These are phyloP conservation scores for Phaethornis superciliosus DNA, from an alignment of 2,113 vertebrate species.

Conservation along the genomic window DNA sequence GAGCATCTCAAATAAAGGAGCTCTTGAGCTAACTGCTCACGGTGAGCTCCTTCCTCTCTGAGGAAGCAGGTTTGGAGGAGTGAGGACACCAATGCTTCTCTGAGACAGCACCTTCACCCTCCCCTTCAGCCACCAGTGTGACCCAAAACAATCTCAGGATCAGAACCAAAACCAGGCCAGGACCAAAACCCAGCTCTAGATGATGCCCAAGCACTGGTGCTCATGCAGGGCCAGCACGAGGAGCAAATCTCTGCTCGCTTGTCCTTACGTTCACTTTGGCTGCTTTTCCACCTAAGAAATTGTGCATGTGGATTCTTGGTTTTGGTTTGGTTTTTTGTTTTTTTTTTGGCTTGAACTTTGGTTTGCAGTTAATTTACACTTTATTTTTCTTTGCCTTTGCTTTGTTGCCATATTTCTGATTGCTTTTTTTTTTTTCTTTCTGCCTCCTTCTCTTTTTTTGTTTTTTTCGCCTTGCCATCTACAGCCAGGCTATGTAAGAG, in stretches of 20 bases:
- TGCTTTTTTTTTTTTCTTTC: conserved; percentile 77
- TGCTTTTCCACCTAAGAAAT: conserved; percentile 66
- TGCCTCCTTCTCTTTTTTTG: conserved; percentile 49
- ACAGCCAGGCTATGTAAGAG: conserved; percentile 99
- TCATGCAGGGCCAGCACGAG: not conserved
- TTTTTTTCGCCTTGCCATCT: conserved; percentile 80
- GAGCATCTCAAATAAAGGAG: not conserved
- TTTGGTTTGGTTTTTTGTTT: conserved; percentile 66
- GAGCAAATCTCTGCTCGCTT: not conserved
- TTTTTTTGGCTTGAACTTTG: conserved; percentile 69
- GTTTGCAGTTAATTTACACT: conserved; percentile 75
- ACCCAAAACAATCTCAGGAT: not conserved
- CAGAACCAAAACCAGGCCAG: not conserved
- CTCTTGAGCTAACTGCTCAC: not conserved
- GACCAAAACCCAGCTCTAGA: not conserved
- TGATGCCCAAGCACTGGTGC: rapidly evolving
- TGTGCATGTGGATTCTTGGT: conserved; percentile 62
- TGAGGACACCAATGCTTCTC: not conserved
- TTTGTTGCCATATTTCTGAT: conserved; percentile 83
- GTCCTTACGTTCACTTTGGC: conserved; percentile 52
- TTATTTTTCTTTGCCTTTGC: conserved; percentile 62
- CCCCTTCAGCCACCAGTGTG: not conserved
- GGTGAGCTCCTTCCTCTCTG: not conserved
- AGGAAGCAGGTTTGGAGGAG: not conserved
- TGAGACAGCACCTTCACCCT: not conserved